Conservation (phyloP, 2,888 invertebrate species). For the Abrostola tripartita region DNA sequence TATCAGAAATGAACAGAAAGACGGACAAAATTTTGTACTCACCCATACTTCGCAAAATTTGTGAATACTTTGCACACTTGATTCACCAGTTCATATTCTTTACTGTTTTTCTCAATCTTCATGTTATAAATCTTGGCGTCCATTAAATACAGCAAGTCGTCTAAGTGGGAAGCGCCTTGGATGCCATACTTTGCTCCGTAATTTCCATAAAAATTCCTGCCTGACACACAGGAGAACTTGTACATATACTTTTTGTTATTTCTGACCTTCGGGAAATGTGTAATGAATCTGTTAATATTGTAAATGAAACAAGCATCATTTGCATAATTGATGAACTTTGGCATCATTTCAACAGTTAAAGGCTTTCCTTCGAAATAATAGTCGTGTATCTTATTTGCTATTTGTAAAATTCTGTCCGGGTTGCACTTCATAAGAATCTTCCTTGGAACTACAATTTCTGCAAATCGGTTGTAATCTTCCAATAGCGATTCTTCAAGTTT, state of each 20-base stretch:
- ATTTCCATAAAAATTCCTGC: conserved; percentile 65
- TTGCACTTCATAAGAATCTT: conserved; percentile 58
- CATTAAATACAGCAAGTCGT: conserved; percentile 74
- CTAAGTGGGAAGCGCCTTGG: conserved; percentile 68
- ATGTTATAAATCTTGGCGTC: conserved; percentile 61
- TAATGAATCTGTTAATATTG: conserved; percentile 51
- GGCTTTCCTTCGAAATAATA: conserved; percentile 65
- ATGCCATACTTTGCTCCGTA: conserved; percentile 62
- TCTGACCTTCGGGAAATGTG: conserved; percentile 34
- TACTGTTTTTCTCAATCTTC: conserved; percentile 60
- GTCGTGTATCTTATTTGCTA: conserved; percentile 63
- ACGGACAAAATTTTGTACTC: conserved; percentile 52
- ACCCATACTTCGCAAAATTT: conserved; percentile 78
- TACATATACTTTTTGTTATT: conserved; percentile 40
- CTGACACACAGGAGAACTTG: conserved; percentile 63
- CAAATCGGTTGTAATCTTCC: conserved; percentile 55
- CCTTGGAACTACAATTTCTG: conserved; percentile 67
- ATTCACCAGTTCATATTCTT: conserved; percentile 66
- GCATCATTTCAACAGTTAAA: conserved; percentile 51
- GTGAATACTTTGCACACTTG: conserved; percentile 69
- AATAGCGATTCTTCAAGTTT: conserved; percentile 31
- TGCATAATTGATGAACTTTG: conserved; percentile 58
- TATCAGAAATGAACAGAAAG: background rate
- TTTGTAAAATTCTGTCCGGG: conserved; percentile 55
- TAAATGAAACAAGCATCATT: conserved; percentile 56